Evolutionary conservation across 2,113 vertebrate genomes (phyloP).

Genomic region (Potamarius usumacintae): DNA sequence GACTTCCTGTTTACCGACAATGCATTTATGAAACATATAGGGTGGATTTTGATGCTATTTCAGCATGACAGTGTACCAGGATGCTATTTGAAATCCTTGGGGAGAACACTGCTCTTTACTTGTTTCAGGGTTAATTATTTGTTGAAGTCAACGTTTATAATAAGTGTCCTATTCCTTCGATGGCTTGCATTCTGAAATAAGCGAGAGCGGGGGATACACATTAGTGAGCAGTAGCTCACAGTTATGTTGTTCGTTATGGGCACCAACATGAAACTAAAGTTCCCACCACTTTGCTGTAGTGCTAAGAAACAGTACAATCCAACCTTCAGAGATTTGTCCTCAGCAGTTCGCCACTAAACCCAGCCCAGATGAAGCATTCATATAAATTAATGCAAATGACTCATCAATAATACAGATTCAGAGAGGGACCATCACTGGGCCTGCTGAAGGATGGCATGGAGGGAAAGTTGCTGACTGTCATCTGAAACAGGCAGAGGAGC

Average conservation of each 20-base stretch:
- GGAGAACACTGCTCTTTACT: no score
- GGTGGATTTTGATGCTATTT: no score
- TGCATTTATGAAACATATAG: no score
- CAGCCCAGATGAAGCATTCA: slow-evolving; percentile 12
- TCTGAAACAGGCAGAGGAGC: slow-evolving; percentile 35
- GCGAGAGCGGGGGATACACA: no score
- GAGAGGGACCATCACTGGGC: slow-evolving; percentile 22
- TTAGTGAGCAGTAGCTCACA: no score
- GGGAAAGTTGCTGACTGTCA: slow-evolving; percentile 43
- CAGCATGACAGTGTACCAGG: no score
- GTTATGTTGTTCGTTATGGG: background rate
- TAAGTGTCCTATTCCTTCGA: no score
- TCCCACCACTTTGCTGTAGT: background rate
- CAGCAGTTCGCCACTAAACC: slow-evolving; percentile 9
- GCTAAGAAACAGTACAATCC: background rate
- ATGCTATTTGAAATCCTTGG: no score
- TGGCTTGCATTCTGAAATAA: no score
- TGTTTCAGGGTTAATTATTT: no score
- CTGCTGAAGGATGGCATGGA: slow-evolving; percentile 34
- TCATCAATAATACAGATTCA: slow-evolving; percentile 53
- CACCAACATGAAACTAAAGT: background rate
- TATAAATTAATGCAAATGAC: slow-evolving; percentile 41
- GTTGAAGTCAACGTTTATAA: no score
- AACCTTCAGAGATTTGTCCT: background rate
- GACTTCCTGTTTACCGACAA: no score